These are phyloP conservation scores for Oceanodroma leucorhoa DNA, from an alignment of 2,797 vertebrate species.

Conservation along the genomic window DNA sequence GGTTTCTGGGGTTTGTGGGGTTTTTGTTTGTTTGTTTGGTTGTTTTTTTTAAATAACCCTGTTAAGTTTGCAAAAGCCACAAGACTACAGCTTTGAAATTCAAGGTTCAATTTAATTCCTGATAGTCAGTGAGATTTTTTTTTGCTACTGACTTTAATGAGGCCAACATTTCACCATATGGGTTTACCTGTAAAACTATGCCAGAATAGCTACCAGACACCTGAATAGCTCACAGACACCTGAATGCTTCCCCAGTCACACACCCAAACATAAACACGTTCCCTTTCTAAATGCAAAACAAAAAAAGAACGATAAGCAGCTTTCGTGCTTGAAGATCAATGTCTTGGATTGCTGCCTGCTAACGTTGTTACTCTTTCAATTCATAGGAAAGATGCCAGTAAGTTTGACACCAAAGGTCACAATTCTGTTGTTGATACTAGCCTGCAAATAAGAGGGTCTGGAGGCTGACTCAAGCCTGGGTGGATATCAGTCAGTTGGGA, in stretches of 20 bases:
- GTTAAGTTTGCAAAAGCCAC: background rate
- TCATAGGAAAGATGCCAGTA: background rate
- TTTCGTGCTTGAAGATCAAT: background rate
- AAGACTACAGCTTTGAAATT: background rate
- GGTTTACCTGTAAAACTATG: background rate
- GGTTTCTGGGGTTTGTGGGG: background rate
- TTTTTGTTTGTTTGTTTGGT: background rate
- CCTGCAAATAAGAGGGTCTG: background rate
- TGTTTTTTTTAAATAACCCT: background rate
- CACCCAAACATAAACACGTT: background rate
- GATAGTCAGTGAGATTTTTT: background rate
- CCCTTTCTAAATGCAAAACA: background rate
- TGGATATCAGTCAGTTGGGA: background rate
- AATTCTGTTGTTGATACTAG: background rate
- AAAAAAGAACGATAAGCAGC: background rate
- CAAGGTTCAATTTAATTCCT: background rate
- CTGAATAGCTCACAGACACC: background rate
- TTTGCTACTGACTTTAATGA: background rate
- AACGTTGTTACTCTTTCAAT: background rate
- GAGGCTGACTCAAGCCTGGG: background rate
- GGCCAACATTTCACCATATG: background rate
- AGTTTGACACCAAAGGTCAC: background rate
- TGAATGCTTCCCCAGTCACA: background rate
- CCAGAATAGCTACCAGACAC: background rate
- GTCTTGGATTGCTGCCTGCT: background rate